Evolutionary conservation across 1,140 invertebrate species (phyloP), one percentile per base, ranked within the genome.

Genomic region (Sitobion miscanthi): DNA sequence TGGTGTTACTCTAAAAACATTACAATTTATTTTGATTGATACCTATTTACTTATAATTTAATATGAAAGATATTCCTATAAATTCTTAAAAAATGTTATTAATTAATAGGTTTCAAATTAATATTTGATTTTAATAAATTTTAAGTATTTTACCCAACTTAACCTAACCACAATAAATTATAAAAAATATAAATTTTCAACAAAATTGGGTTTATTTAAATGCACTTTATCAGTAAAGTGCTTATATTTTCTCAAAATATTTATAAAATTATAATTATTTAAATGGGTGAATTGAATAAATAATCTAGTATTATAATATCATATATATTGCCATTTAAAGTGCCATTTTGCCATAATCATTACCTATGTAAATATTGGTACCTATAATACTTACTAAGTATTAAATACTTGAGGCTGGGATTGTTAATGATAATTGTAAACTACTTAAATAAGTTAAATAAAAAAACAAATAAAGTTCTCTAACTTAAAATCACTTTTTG

Each of bases 341-440:
- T 38, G 49, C 9, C 30, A 52, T 52, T 57, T 89, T 38, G n/a
- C 52, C 49, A 89, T 38, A 38, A 54, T 89, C 87, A 54, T 89
- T 54, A 69, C 9, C 30, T 77, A 57, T 23, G 88, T 54, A 57
- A 89, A 89, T 38, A 89, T 85, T 42, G 83, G 20, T 57, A 57
- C 49, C 52, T 57, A 57, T 89, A 38, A 89, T 88, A 38, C 25
- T 86, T 23, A 89, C 87, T 47, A 38, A 38, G 8, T 54, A 38
- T 38, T 89, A 89, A 54, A 38, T 89, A 49, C 87, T 89, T 11
- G 52, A 89, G n/a, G 47, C 20, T 89, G 20, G 49, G 5, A 54
- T 54, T 49, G 49, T 89, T 89, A 89, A 54, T 54, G 8, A 89
- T 89, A 30, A 89, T 89, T 89, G 49, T 21, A 87, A 38, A 25